These are phyloP conservation scores for Sylvia borin DNA, from an alignment of 2,797 vertebrate species.

Conservation along the genomic window DNA sequence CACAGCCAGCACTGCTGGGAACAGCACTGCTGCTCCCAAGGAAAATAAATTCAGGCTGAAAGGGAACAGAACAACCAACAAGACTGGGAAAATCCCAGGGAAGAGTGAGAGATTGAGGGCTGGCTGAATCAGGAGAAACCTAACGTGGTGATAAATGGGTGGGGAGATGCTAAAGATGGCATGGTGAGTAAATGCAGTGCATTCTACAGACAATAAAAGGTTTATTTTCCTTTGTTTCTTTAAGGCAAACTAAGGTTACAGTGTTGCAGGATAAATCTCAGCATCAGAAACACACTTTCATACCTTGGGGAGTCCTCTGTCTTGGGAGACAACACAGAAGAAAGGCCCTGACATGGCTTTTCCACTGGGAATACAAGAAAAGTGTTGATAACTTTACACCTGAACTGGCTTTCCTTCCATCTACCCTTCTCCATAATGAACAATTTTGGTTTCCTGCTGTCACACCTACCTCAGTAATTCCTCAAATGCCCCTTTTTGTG, in stretches of 20 bases:
- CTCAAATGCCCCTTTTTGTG: neutral
- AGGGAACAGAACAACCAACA: neutral
- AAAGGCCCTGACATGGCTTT: neutral
- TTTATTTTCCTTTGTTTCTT: neutral
- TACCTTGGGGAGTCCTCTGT: neutral
- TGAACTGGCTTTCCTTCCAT: neutral
- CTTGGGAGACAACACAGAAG: neutral
- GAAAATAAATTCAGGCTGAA: neutral
- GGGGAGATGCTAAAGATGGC: neutral
- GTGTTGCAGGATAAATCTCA: neutral
- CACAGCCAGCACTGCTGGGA: neutral
- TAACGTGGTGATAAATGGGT: neutral
- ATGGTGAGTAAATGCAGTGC: neutral
- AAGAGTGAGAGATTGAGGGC: neutral
- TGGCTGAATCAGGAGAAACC: neutral
- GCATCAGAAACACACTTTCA: neutral
- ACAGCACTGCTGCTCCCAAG: neutral
- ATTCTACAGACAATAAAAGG: neutral
- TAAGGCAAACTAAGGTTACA: neutral
- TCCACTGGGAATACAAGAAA: neutral
- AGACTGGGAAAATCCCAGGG: neutral
- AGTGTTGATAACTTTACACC: neutral
- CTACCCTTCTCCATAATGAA: fast-evolving
- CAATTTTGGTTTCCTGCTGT: neutral
- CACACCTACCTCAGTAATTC: neutral